Evolutionary conservation across 64 coral and sea anemone species (phyloP).

Genomic region (Catalaphyllia jardinei): DNA sequence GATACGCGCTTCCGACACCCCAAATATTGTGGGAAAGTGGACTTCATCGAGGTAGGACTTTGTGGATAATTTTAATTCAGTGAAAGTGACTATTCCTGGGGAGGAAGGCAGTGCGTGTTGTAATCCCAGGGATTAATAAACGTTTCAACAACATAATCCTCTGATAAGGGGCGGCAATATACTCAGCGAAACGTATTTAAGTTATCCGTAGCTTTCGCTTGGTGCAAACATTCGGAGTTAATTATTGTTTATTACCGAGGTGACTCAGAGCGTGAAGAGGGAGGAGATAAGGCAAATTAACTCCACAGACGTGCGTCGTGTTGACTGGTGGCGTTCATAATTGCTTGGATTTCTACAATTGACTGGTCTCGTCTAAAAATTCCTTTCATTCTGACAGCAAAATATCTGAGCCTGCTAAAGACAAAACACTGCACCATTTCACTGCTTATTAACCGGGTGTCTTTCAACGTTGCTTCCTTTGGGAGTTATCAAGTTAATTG

Average conservation of each 20-base stretch:
- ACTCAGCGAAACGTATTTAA: slow-evolving; percentile 47
- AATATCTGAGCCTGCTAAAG: background rate
- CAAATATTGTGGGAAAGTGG: slow-evolving; percentile 55
- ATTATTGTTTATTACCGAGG: slow-evolving; percentile 49
- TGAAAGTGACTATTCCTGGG: background rate
- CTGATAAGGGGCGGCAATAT: slow-evolving; percentile 44
- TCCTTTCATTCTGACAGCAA: background rate
- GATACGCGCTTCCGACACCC: background rate
- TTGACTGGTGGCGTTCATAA: slow-evolving; percentile 20
- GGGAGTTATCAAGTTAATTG: slow-evolving; percentile 40
- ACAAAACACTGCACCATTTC: background rate
- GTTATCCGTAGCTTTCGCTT: slow-evolving; percentile 14
- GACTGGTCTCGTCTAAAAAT: slow-evolving; percentile 5
- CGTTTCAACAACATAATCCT: slow-evolving; percentile 47
- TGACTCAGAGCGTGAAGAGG: slow-evolving; percentile 21
- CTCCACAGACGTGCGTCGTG: background rate
- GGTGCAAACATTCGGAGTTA: slow-evolving; percentile 40
- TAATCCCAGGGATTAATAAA: slow-evolving; percentile 45
- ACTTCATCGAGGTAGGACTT: slow-evolving; percentile 54
- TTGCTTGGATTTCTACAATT: slow-evolving; percentile 43
- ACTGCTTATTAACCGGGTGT: background rate
- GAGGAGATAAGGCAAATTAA: slow-evolving; percentile 50
- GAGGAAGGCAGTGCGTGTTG: slow-evolving; percentile 14
- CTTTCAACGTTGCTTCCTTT: background rate
- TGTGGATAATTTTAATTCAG: background rate